phyloP scores from a whole-genome alignment of 1,140 invertebrate species.

The Magallana ariakensis region DNA sequence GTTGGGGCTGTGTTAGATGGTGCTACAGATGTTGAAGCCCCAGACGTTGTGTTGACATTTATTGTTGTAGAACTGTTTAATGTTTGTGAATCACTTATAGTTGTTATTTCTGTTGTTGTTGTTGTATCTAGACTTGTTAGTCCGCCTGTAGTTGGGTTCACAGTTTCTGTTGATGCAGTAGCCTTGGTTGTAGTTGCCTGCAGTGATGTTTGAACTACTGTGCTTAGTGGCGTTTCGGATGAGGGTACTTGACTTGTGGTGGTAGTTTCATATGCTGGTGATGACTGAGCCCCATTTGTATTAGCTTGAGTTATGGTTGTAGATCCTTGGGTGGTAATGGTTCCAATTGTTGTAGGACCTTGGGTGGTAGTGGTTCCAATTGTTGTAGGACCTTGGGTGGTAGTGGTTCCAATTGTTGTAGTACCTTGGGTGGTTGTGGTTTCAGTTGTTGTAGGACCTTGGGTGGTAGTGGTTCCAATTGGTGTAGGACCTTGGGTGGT shows the following conservation, averaged over 20 bases:
- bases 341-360: too few species aligned
- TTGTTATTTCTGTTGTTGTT: background rate
- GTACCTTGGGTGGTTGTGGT: too few species aligned
- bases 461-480: too few species aligned
- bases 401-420: too few species aligned
- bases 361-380: too few species aligned
- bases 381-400: too few species aligned
- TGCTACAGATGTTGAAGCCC: background rate
- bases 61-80: background rate
- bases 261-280: background rate
- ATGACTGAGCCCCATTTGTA: too few species aligned
- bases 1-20: background rate
- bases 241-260: background rate
- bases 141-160: background rate
- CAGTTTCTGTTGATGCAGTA: background rate
- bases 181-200: too few species aligned
- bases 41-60: background rate
- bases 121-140: background rate
- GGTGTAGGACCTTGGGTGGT: too few species aligned
- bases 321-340: too few species aligned
- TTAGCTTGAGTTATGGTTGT: too few species aligned
- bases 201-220: background rate
- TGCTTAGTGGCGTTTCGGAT: background rate
- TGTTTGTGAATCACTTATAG: background rate
- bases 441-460: too few species aligned